Percentiles rank a stretch among this genome's conserved stretches.
Evolutionary conservation across 2,888 invertebrate genomes (phyloP).

Genomic region (Autographa gamma): DNA sequence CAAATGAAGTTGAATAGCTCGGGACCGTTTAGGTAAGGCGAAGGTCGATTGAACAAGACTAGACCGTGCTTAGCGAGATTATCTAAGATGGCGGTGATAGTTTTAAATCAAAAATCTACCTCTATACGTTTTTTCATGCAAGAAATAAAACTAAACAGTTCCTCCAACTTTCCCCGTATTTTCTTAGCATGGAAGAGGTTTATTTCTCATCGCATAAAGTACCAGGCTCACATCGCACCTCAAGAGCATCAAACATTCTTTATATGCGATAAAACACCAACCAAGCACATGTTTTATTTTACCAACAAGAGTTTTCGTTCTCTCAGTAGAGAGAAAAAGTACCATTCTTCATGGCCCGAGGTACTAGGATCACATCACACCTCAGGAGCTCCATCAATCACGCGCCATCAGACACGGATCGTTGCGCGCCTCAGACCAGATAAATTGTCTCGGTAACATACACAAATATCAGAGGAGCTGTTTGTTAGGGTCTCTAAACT

Average conservation of each 20-base stretch:
- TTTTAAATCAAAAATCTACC: background rate
- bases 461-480: slow-evolving; percentile 47
- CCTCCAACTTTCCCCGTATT: background rate
- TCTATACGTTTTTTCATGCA: background rate
- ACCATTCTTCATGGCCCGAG: slow-evolving; percentile 20
- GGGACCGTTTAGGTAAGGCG: too few relatives aligned
- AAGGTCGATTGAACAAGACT: background rate
- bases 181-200: too few relatives aligned
- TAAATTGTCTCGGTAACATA: slow-evolving; percentile 69
- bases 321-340: background rate
- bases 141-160: background rate
- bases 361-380: slow-evolving; percentile 61
- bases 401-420: slow-evolving; percentile 71
- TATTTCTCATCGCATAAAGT: slow-evolving; percentile 10
- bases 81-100: background rate
- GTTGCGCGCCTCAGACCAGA: slow-evolving; percentile 61
- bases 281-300: slow-evolving; percentile 3
- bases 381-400: slow-evolving; percentile 73
- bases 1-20: background rate
- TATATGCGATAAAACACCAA: slow-evolving; percentile 1
- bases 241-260: background rate
- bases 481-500: slow-evolving; percentile 25
- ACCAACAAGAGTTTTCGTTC: background rate
- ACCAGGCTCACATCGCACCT: slow-evolving; percentile 22
- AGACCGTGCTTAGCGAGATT: too few relatives aligned